phyloP scores from a whole-genome alignment of 2,888 invertebrate species.

The Trissonchulus latispiculum region DNA sequence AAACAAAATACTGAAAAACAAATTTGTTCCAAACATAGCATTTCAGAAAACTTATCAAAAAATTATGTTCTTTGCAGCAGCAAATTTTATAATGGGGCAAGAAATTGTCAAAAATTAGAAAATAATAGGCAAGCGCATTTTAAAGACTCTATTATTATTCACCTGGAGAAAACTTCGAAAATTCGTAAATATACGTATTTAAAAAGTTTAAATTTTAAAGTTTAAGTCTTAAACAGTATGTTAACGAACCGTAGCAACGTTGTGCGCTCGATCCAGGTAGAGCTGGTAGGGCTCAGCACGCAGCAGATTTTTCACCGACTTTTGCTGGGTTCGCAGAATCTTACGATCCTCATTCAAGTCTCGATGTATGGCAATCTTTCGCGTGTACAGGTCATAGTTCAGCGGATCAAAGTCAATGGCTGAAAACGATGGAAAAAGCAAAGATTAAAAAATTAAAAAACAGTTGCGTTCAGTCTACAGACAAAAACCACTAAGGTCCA shows the following conservation, averaged over 20 bases:
- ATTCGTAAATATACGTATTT: no score
- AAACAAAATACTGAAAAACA: background rate
- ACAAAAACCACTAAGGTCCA: no score
- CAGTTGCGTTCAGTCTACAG: background rate
- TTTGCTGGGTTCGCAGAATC: background rate
- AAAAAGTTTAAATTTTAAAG: no score
- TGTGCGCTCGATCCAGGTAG: background rate
- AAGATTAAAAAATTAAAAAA: constrained; percentile 22
- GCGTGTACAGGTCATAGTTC: constrained; percentile 37
- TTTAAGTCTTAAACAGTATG: no score
- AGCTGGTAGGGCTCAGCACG: background rate
- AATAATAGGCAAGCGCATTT: no score
- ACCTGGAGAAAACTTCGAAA: no score
- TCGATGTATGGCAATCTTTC: constrained; percentile 28
- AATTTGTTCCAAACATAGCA: no score
- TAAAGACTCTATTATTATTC: no score
- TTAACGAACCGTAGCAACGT: constrained; percentile 5
- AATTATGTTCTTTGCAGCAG: no score
- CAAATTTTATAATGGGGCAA: no score
- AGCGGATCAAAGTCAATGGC: constrained; percentile 32
- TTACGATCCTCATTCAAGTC: background rate
- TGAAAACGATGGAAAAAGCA: constrained; percentile 24
- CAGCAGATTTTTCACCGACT: background rate
- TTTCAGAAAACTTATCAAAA: no score
- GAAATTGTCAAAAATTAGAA: no score